Evolutionary conservation across 2,888 invertebrate species (phyloP), one percentile per base, ranked within the genome.

Genomic region (Serripes groenlandicus): DNA sequence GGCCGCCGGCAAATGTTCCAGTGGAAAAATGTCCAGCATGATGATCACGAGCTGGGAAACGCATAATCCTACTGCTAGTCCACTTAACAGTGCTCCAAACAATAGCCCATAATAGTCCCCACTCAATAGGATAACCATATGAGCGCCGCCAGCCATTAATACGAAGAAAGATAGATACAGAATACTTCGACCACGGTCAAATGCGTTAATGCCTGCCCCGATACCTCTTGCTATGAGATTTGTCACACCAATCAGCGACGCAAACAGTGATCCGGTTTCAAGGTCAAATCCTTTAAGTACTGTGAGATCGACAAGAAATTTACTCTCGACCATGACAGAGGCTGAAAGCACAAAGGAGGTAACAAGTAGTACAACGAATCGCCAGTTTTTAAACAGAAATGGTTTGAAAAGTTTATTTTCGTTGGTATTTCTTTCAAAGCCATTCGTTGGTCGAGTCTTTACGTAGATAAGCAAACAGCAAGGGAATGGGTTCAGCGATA

Each of bases 261-360:
- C 64, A n/a, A 79, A 74, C 26, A 52, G 23, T 23, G 79, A 69
- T n/a, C 79, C 79, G 0, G 37, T 60, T 21, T 73, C 32, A 11
- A 58, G 7, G 23, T 54, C 74, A 79, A 62, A 75, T 26, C 75
- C 75, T 32, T 70, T 69, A 34, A 74, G 15, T 21, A 70, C 30
- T 11, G 66, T 52, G 7, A 62, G 32, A 64, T 79, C 79, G 0
- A 79, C 79, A 62, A 79, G 26, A 35, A 79, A 79, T 52, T 64
- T 69, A 30, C 30, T 52, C 42, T 79, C 74, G 18, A 58, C 69
- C 7, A 69, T 49, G 34, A 28, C 37, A 30, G 68, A 60, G 23
- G 73, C 60, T 11, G 69, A 18, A 7, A 74, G 37, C 0, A 74
- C 32, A 11, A 76, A 28, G 23, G 60, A 26, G 32, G 42, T 70